Evolutionary conservation across 1,140 invertebrate genomes (phyloP), one percentile per base, ranked within the genome.

Genomic region (Leptoteleia sp.): DNA sequence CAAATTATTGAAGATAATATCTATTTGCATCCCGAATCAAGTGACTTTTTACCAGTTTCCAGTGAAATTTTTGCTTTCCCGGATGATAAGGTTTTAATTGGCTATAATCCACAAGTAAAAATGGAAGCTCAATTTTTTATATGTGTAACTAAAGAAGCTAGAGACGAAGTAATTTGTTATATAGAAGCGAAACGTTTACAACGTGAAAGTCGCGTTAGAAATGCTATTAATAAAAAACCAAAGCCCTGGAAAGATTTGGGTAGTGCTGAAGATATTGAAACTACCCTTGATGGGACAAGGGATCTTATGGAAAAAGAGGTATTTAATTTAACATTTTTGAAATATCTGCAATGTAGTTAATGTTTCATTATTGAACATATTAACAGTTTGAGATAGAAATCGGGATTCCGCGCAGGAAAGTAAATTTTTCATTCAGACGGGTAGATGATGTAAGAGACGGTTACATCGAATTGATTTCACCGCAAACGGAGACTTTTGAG

Each of bases 81-180:
- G 1, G 91, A 91, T 6, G 76, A 91, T 1, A 88, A 91, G 11
- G 83, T 95, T 1, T 85, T 95, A 0, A 89, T 95, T 40, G 94
- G 94, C 7, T 95, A 93, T 76, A 92, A 93, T 4, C 91, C 92
- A 0, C 90, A 92, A 33, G 89, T 91, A 0, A 89, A 90, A n/a
- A 85, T 92, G 19, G 83, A 91, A 1, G 92, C 92, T 45, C 92
- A 94, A 72, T 94, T 94, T 81, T 93, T 93, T 78, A 87, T 94
- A n/a, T 94, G 93, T 65, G 83, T 93, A 6, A 94, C 91, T 4
- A 86, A 89, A 61, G 78, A 87, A 0, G 89, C 87, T 33, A 84
- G 87, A 42, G 87, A 89, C 8, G 81, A 83, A n/a, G 86, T 92
- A 0, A 76, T 89, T 6, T 67, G 84, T 3, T 83, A 92, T 5